phyloP scores from a whole-genome alignment of 2,888 invertebrate genomes.

The Muschampia plurimacula region DNA sequence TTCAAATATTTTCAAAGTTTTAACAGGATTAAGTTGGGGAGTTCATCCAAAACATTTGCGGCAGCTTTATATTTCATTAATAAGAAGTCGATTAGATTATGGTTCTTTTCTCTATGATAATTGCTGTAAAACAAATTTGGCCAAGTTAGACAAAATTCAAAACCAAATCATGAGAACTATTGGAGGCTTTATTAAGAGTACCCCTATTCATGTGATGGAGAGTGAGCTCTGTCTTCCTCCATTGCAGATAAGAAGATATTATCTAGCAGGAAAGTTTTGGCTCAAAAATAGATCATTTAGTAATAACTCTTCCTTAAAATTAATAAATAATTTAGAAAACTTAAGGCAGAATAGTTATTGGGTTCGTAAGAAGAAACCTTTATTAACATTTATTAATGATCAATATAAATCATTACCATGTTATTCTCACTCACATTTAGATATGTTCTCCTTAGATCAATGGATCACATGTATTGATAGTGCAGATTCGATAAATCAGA shows the following conservation, averaged over 20 bases:
- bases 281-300: neutral
- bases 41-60: too few relatives aligned
- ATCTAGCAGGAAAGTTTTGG: neutral
- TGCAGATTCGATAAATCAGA: neutral
- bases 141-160: too few relatives aligned
- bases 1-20: too few relatives aligned
- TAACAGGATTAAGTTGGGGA: too few relatives aligned
- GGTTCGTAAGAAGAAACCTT: neutral
- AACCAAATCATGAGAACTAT: too few relatives aligned
- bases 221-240: neutral
- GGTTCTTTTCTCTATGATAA: too few relatives aligned
- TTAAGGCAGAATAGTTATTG: neutral
- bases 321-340: neutral
- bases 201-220: neutral
- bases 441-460: neutral
- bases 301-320: neutral
- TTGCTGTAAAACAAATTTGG: too few relatives aligned
- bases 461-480: neutral
- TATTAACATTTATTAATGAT: neutral
- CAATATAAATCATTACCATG: neutral
- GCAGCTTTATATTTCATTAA: too few relatives aligned
- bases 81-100: too few relatives aligned
- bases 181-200: neutral
- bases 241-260: neutral
- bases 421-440: neutral